Conservation (phyloP, 2,113 vertebrate genomes). For the Cebidichthys violaceus region DNA sequence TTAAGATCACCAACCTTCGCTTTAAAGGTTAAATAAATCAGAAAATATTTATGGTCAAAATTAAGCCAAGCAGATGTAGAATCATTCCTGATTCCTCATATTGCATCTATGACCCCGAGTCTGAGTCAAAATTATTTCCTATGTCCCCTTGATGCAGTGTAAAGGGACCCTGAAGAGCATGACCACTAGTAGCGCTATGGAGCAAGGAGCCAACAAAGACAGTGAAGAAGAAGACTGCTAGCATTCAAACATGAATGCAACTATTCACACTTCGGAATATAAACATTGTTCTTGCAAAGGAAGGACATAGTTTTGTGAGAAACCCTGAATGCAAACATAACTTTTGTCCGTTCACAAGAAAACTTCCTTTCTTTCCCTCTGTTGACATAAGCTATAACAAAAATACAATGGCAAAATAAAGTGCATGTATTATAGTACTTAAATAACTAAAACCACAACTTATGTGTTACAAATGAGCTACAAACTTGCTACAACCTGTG, state of each 20-base stretch:
- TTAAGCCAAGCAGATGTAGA: too few species aligned
- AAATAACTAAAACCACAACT: background rate
- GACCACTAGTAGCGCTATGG: background rate
- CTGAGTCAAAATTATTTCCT: background rate
- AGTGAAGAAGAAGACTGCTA: background rate
- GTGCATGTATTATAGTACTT: background rate
- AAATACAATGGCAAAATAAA: background rate
- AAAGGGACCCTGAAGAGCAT: background rate
- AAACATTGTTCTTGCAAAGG: background rate
- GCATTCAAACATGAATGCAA: background rate
- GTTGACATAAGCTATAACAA: background rate
- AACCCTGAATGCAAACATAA: too few species aligned
- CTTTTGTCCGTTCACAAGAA: background rate
- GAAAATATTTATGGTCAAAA: background rate
- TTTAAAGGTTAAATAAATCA: background rate
- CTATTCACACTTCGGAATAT: background rate
- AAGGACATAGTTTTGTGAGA: background rate
- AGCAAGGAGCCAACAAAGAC: too few species aligned
- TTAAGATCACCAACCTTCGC: too few species aligned
- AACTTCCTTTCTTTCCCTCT: background rate
- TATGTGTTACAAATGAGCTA: background rate
- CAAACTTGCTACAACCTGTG: background rate
- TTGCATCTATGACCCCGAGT: background rate
- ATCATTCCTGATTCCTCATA: background rate
- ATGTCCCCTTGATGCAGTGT: background rate